These are phyloP conservation scores for Lordiphosa fenestrarum DNA, from an alignment of 2,888 invertebrate genomes.

Conservation along the genomic window DNA sequence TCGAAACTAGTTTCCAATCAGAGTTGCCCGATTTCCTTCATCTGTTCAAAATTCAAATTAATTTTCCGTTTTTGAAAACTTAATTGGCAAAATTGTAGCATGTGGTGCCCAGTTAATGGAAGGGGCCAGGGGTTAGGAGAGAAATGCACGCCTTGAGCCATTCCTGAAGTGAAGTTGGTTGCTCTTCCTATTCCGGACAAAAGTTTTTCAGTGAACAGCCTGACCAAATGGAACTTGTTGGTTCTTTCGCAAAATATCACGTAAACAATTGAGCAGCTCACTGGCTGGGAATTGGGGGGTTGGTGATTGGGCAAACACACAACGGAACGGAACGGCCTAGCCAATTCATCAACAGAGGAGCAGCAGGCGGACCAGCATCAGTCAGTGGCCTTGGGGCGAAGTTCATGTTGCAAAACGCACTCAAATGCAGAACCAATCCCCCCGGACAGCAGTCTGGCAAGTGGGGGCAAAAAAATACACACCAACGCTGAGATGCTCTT, in stretches of 20 bases:
- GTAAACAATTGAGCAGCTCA: constrained; percentile 71
- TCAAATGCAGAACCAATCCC: constrained; percentile 12
- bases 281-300: constrained; percentile 12
- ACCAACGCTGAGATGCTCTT: no score
- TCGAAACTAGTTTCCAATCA: constrained; percentile 66
- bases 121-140: constrained; percentile 20
- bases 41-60: constrained; percentile 55
- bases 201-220: constrained; percentile 29
- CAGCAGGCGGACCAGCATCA: constrained; percentile 8
- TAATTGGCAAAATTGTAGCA: constrained; percentile 58
- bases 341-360: constrained; percentile 50
- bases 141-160: constrained; percentile 16
- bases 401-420: constrained; percentile 55
- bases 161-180: constrained; percentile 19
- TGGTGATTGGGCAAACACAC: constrained; percentile 46
- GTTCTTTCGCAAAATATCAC: constrained; percentile 69
- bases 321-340: constrained; percentile 32
- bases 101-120: constrained; percentile 62
- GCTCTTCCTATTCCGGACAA: constrained; percentile 28
- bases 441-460: no score
- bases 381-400: constrained; percentile 59
- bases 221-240: constrained; percentile 12
- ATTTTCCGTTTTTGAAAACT: constrained; percentile 67
- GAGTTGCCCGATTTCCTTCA: constrained; percentile 25
- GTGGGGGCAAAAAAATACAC: no score